Conservation (phyloP, 2,113 vertebrate genomes). For the Paramisgurnus dabryanus region DNA sequence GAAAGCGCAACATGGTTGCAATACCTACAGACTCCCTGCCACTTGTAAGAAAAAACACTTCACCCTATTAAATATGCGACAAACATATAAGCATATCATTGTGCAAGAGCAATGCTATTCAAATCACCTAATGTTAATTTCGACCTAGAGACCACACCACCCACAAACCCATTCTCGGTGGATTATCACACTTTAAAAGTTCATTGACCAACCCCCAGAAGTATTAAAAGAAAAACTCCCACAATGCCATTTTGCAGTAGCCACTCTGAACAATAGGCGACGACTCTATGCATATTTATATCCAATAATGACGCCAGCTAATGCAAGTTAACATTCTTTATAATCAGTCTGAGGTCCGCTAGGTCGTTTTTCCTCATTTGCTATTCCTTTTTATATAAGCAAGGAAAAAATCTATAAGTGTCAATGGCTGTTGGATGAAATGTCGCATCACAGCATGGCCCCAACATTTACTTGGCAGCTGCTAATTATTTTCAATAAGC, state of each 20-base stretch:
- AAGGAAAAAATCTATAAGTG: conserved; percentile 18
- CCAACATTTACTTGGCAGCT: conserved; percentile 31
- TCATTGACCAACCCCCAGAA: neutral
- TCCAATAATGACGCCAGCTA: neutral
- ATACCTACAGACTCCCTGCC: neutral
- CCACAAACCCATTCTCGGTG: neutral
- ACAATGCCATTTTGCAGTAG: neutral
- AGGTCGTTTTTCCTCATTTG: neutral
- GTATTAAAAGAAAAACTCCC: neutral
- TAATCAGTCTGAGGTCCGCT: neutral
- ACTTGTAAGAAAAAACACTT: neutral
- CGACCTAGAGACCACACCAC: conserved; percentile 11
- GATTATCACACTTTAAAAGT: neutral
- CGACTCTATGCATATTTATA: conserved; percentile 1
- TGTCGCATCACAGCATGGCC: conserved; percentile 17
- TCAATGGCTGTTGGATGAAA: neutral
- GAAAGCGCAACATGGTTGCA: neutral
- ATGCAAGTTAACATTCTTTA: conserved; percentile 2
- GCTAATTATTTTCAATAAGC: conserved; percentile 30
- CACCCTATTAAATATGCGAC: no score
- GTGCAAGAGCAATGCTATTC: neutral
- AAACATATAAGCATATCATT: neutral
- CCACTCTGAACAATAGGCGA: no score
- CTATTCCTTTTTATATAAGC: conserved; percentile 19
- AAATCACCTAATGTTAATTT: neutral